These are phyloP conservation scores for Beris morrisii DNA, from an alignment of 2,888 invertebrate genomes.

Conservation along the genomic window DNA sequence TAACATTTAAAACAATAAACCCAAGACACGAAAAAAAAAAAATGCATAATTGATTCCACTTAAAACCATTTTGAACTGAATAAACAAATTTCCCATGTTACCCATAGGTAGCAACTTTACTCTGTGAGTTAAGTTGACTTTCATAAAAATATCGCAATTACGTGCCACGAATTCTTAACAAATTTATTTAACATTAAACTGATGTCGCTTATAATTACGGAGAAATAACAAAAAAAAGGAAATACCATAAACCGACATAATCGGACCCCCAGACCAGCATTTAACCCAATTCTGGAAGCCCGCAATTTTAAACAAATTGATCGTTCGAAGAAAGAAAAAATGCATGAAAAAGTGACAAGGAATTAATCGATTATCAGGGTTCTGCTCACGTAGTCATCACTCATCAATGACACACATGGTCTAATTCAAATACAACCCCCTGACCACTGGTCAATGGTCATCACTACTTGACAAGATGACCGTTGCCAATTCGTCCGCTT, in stretches of 20 bases:
- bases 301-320: no score
- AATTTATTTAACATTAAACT: no score
- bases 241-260: no score
- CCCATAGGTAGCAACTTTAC: not conserved
- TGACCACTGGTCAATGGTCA: constrained; percentile 3
- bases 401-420: constrained; percentile 6
- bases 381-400: constrained; percentile 6
- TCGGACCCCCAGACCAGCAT: no score
- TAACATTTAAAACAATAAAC: constrained; percentile 27
- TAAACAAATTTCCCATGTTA: constrained; percentile 15
- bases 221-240: no score
- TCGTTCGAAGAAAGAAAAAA: no score
- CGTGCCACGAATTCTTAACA: constrained; percentile 17
- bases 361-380: no score
- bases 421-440: constrained; percentile 1
- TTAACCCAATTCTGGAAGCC: no score
- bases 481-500: constrained; percentile 13
- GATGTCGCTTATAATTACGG: no score
- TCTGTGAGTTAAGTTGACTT: constrained; percentile 1
- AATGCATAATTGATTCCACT: not conserved
- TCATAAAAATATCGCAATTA: constrained; percentile 27
- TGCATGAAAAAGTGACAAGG: no score
- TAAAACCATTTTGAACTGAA: constrained; percentile 8
- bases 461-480: not conserved
- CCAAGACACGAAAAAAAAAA: constrained; percentile 1